phyloP scores from a whole-genome alignment of 2,797 vertebrate genomes.

The Cyclura pinguis region DNA sequence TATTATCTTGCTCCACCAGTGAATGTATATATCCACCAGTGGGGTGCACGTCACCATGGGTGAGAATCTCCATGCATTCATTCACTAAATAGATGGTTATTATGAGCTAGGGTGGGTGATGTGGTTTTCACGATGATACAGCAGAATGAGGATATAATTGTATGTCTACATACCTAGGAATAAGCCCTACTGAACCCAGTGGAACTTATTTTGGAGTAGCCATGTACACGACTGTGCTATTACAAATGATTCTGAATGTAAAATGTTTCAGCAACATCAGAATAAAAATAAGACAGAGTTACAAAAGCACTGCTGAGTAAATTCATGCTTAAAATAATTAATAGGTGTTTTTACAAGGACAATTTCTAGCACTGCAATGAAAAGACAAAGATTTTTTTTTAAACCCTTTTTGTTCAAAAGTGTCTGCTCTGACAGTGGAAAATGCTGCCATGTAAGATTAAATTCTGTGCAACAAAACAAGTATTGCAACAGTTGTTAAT shows the following conservation, averaged over 20 bases:
- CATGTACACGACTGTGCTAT: not conserved
- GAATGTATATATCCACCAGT: not conserved
- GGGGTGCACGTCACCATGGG: not conserved
- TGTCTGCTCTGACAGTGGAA: not conserved
- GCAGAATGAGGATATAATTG: not conserved
- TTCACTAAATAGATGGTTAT: not conserved
- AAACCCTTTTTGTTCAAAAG: not conserved
- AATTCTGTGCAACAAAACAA: conserved; percentile 18
- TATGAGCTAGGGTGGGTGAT: not conserved
- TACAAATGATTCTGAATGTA: not conserved
- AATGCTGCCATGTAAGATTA: conserved; percentile 1
- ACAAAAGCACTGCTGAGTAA: not conserved
- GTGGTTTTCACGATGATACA: not conserved
- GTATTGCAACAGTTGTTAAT: conserved; percentile 16
- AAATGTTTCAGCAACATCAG: not conserved
- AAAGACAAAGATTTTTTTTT: not conserved
- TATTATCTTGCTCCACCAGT: not conserved
- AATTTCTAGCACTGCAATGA: not conserved
- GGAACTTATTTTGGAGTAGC: not conserved
- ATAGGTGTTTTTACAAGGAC: not conserved
- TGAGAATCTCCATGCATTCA: not conserved
- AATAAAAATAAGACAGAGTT: not conserved
- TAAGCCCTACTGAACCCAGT: not conserved
- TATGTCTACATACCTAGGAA: not conserved
- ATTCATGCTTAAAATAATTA: not conserved